Conservation (phyloP, 2,113 vertebrate genomes). For the Natator depressus region DNA sequence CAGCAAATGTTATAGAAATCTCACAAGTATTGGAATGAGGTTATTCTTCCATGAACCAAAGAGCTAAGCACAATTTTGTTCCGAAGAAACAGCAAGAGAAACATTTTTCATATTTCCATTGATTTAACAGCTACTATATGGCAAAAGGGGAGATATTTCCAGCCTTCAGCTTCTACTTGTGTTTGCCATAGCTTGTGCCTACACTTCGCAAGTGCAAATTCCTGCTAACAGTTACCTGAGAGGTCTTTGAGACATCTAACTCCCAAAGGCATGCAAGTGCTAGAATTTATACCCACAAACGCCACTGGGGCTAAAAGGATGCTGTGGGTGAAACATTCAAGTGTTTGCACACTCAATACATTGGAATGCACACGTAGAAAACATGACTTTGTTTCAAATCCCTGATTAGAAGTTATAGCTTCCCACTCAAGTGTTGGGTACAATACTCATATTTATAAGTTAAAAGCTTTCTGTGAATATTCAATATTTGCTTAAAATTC, state of each 20-base stretch:
- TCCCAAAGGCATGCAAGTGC: neutral
- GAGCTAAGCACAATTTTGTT: neutral
- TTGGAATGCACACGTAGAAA: neutral
- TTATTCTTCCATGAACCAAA: slow-evolving; percentile 31
- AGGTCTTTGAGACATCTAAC: neutral
- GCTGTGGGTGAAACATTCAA: neutral
- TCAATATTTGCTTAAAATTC: neutral
- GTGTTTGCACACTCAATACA: neutral
- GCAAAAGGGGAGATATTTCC: neutral
- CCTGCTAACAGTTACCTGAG: neutral
- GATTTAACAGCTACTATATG: neutral
- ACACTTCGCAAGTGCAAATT: neutral
- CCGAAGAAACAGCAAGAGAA: neutral
- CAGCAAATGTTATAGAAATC: neutral
- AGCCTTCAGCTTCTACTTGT: neutral
- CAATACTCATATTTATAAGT: neutral
- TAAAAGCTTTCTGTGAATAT: neutral
- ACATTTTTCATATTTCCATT: slow-evolving; percentile 20
- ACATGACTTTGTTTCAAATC: neutral
- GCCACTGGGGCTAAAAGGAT: neutral
- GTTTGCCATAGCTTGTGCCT: neutral
- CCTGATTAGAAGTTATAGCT: neutral
- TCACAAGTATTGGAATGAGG: neutral
- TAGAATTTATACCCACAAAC: neutral
- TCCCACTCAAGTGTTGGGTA: neutral